phyloP scores from a whole-genome alignment of 2,797 vertebrate genomes.

The Lindbergichthys nudifrons region DNA sequence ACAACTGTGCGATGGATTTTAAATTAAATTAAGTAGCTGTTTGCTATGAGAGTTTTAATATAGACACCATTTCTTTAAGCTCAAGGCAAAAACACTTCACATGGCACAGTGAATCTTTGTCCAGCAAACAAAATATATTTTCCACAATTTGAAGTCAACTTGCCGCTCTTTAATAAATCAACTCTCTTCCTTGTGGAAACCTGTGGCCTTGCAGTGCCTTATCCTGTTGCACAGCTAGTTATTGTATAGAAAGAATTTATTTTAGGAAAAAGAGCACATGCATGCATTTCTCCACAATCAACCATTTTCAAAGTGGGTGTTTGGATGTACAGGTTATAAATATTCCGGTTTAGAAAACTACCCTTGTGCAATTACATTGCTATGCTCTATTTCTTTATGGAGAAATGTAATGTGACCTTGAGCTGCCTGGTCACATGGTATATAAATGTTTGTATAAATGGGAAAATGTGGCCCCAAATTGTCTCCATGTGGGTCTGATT shows the following conservation, averaged over 20 bases:
- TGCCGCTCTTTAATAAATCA: conserved; percentile 55
- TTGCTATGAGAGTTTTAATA: conserved; percentile 38
- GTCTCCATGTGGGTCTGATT: conserved; percentile 62
- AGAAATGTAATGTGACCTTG: conserved; percentile 65
- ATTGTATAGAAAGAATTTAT: conserved; percentile 52
- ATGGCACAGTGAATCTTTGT: conserved; percentile 56
- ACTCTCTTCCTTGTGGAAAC: conserved; percentile 38
- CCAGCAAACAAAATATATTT: conserved; percentile 45
- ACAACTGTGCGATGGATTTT: conserved; percentile 47
- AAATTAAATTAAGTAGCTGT: conserved; percentile 43
- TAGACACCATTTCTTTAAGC: conserved; percentile 21
- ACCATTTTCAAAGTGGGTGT: conserved; percentile 57
- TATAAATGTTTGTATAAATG: conserved; percentile 41
- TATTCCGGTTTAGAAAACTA: conserved; percentile 38
- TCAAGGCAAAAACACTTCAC: conserved; percentile 33
- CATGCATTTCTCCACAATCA: conserved; percentile 62
- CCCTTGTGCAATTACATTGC: conserved; percentile 61
- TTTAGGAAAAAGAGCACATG: conserved; percentile 48
- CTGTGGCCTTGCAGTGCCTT: conserved; percentile 29
- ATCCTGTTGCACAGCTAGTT: conserved; percentile 67
- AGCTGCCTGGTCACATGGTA: conserved; percentile 33
- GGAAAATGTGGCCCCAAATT: conserved; percentile 51
- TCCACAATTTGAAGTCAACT: conserved; percentile 53
- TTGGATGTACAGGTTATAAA: conserved; percentile 48
- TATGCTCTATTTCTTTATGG: conserved; percentile 50